Conservation (phyloP, 2,797 vertebrate genomes). For the Sylvilagus floridanus region DNA sequence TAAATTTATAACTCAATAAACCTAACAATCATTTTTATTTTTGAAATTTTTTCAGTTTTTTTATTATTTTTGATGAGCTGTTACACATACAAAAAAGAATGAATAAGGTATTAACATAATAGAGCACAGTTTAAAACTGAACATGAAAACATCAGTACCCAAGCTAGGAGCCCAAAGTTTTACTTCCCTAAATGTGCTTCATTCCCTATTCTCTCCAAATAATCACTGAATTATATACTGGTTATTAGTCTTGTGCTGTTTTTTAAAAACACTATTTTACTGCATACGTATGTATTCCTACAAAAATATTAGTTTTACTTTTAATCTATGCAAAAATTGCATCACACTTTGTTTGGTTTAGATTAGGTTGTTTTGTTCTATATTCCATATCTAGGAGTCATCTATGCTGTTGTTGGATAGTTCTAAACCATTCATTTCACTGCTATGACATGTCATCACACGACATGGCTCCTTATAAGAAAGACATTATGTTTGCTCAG, state of each 20-base stretch:
- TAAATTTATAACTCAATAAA: neutral
- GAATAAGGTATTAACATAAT: neutral
- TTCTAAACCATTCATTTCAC: neutral
- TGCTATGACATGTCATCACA: neutral
- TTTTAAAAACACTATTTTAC: neutral
- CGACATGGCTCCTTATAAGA: neutral
- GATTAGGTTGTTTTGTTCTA: neutral
- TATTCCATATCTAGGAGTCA: neutral
- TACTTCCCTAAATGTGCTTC: neutral
- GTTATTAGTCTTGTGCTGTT: neutral
- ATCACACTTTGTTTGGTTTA: neutral
- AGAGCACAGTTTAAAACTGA: neutral
- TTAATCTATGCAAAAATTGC: constrained; percentile 23
- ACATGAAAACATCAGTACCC: neutral
- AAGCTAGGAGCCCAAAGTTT: neutral
- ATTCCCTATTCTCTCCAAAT: neutral
- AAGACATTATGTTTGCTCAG: neutral
- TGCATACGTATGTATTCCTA: neutral
- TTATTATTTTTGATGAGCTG: neutral
- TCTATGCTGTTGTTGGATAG: neutral
- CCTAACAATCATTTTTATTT: neutral
- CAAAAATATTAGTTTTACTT: constrained; percentile 11
- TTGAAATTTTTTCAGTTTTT: neutral
- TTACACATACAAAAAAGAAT: neutral
- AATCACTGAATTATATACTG: neutral